phyloP scores from a whole-genome alignment of 2,888 invertebrate species.

The Xylota sylvarum region DNA sequence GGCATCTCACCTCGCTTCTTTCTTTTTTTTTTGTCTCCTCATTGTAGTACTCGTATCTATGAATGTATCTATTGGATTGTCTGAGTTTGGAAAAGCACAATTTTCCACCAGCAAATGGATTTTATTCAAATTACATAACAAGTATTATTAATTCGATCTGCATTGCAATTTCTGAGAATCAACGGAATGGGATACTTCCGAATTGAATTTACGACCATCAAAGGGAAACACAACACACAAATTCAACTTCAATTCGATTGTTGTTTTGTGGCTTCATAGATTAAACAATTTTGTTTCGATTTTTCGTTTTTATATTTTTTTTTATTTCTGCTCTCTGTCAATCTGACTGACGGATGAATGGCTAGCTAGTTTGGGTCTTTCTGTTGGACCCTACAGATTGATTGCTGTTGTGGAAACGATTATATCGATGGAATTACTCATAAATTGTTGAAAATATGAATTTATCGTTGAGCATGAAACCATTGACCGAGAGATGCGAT shows the following conservation, averaged over 20 bases:
- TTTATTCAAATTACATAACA: conserved; percentile 61
- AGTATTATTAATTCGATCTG: conserved; percentile 38
- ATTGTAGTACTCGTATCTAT: no score
- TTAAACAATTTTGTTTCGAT: conserved; percentile 24
- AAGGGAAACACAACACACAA: conserved; percentile 18
- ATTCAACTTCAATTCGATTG: conserved; percentile 39
- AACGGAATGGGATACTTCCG: neutral
- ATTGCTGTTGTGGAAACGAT: conserved; percentile 19
- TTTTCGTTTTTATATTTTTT: neutral
- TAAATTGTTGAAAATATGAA: conserved; percentile 27
- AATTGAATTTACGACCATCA: conserved; percentile 22
- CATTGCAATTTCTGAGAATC: conserved; percentile 31
- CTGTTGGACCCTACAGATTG: conserved; percentile 17
- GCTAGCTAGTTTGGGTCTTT: neutral
- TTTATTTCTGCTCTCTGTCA: neutral
- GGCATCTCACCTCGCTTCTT: neutral
- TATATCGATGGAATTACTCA: conserved; percentile 7
- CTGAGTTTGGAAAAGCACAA: conserved; percentile 21
- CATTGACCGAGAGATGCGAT: conserved; percentile 1
- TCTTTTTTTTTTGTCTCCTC: neutral
- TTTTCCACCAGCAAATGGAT: conserved; percentile 41
- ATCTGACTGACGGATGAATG: neutral
- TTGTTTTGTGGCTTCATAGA: conserved; percentile 12
- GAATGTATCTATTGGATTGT: neutral
- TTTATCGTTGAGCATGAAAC: conserved; percentile 3